These are phyloP conservation scores for Manduca sexta DNA, from an alignment of 1,140 invertebrate species.

Conservation along the genomic window DNA sequence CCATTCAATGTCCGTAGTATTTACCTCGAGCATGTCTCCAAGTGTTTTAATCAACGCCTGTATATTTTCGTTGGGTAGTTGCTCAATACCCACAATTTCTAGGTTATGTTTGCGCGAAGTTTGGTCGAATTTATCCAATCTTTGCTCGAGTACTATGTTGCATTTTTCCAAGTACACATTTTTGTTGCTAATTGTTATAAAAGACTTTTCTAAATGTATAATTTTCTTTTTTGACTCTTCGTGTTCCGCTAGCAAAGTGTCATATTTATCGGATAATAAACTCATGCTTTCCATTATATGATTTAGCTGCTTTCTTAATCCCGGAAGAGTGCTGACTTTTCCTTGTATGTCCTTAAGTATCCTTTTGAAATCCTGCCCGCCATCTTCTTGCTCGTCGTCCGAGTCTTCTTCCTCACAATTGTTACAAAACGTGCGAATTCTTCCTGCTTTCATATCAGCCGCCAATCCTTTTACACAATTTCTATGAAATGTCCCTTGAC, in stretches of 20 bases:
- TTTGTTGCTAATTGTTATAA: slow-evolving; percentile 15
- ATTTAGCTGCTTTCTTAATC: slow-evolving; percentile 8
- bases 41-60: too few species aligned
- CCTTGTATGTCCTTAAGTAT: slow-evolving; percentile 4
- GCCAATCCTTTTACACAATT: slow-evolving; percentile 17
- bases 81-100: slow-evolving; percentile 10
- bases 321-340: not conserved
- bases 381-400: not conserved
- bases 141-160: slow-evolving; percentile 13
- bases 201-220: slow-evolving; percentile 10
- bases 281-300: slow-evolving; percentile 9
- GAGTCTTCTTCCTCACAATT: slow-evolving; percentile 16
- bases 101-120: slow-evolving; percentile 11
- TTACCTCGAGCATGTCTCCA: too few species aligned
- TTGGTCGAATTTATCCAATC: slow-evolving; percentile 12
- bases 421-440: slow-evolving; percentile 9
- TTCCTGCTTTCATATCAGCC: slow-evolving; percentile 14
- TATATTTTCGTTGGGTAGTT: not conserved
- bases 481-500: slow-evolving; percentile 18
- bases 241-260: slow-evolving; percentile 10
- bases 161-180: slow-evolving; percentile 15
- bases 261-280: slow-evolving; percentile 16
- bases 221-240: slow-evolving; percentile 14
- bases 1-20: too few species aligned
- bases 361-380: not conserved